Conservation (phyloP, 2,888 invertebrate species). For the Linhomoeus sp. region DNA sequence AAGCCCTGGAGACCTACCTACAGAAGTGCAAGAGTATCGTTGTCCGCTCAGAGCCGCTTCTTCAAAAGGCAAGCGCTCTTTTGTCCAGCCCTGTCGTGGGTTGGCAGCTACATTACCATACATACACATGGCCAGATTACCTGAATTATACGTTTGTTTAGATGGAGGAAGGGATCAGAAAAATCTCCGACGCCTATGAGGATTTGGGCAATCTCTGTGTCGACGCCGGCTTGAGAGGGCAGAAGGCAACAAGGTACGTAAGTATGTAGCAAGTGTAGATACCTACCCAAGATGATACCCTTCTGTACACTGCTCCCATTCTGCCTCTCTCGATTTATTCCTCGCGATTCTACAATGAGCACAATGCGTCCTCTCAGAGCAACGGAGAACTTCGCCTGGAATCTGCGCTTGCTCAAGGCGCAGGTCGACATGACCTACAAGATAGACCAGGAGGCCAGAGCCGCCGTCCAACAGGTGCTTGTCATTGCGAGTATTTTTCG, state of each 20-base stretch:
- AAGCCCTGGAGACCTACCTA: slow-evolving; percentile 16
- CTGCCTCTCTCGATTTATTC: too few species aligned
- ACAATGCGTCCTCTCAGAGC: slow-evolving; percentile 27
- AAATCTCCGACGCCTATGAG: slow-evolving; percentile 30
- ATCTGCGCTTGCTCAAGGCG: slow-evolving; percentile 37
- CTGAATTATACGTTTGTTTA: not conserved
- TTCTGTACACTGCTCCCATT: too few species aligned
- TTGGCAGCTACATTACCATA: not conserved
- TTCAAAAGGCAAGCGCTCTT: slow-evolving; percentile 4
- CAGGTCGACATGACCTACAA: slow-evolving; percentile 36
- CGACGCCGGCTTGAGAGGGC: slow-evolving; percentile 34
- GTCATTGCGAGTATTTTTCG: too few species aligned
- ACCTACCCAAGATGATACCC: slow-evolving; percentile 12
- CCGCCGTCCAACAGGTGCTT: slow-evolving; percentile 38
- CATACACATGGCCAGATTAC: not conserved
- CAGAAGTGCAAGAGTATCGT: slow-evolving; percentile 12
- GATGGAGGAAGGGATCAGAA: slow-evolving; percentile 21
- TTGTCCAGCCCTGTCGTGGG: too few species aligned
- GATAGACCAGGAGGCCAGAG: slow-evolving; percentile 34
- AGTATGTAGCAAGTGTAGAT: too few species aligned
- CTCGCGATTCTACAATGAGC: too few species aligned
- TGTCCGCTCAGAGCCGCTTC: slow-evolving; percentile 12
- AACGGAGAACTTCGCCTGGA: slow-evolving; percentile 39
- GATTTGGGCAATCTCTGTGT: slow-evolving; percentile 32
- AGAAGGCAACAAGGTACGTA: slow-evolving; percentile 32